A percentile compares a stretch with the other conserved stretches of the same genome.
These are phyloP conservation scores for Helicorthomorpha holstii DNA, from an alignment of 1,140 invertebrate species.

Conservation along the genomic window DNA sequence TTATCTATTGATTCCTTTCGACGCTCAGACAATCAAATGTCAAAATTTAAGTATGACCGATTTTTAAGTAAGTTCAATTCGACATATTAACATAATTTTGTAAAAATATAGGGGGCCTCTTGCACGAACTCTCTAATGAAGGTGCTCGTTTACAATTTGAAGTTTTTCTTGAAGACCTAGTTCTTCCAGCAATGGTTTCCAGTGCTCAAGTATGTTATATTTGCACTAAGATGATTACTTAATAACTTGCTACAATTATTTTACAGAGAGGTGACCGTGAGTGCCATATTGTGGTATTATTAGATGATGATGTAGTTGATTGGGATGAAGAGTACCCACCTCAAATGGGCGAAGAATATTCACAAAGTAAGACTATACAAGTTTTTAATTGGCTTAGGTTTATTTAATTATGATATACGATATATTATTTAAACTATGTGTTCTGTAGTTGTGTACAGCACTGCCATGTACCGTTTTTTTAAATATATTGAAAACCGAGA, in stretches of 20 bases:
- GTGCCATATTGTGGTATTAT: conserved; percentile 71
- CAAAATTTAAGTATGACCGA: conserved; percentile 61
- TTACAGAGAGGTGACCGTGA: conserved; percentile 33
- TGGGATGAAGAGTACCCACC: conserved; percentile 99
- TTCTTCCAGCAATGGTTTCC: conserved; percentile 89
- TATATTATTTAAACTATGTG: conserved; percentile 1
- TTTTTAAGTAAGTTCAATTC: neutral
- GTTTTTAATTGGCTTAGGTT: neutral
- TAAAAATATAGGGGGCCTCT: conserved; percentile 52
- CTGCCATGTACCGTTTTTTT: conserved; percentile 91
- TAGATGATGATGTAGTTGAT: conserved; percentile 91
- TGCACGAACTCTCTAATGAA: conserved; percentile 97
- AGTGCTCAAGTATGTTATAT: conserved; percentile 47
- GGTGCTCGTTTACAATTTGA: conserved; percentile 94
- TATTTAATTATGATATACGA: conserved; percentile 5
- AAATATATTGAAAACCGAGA: conserved; percentile 99
- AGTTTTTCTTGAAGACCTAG: conserved; percentile 83
- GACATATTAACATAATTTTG: conserved; percentile 8
- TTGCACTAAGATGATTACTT: neutral
- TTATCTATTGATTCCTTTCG: conserved; percentile 94
- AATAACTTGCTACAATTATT: neutral
- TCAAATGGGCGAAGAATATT: conserved; percentile 96
- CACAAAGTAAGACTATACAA: conserved; percentile 50
- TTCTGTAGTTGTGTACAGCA: conserved; percentile 58
- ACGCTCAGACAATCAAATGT: conserved; percentile 87